These are phyloP conservation scores for Pyrocoelia pectoralis DNA, from an alignment of 2,888 invertebrate species.

Conservation along the genomic window DNA sequence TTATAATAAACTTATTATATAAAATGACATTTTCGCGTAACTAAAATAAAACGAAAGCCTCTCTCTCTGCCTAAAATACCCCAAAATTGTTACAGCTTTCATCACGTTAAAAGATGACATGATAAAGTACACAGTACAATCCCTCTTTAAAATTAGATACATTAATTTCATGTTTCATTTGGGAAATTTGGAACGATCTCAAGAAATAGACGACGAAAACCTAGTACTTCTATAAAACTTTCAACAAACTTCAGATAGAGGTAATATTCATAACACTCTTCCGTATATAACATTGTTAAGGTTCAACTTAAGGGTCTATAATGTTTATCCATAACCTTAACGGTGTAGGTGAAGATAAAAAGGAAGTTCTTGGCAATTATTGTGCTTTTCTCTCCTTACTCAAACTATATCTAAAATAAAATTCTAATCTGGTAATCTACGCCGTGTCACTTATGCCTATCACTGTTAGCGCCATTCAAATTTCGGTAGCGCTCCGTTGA, in stretches of 20 bases:
- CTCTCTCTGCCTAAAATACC: too few relatives aligned
- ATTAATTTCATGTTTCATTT: too few relatives aligned
- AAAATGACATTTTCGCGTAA: not conserved
- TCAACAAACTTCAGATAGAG: not conserved
- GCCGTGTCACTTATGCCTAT: too few relatives aligned
- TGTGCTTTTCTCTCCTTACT: too few relatives aligned
- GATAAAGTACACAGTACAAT: too few relatives aligned
- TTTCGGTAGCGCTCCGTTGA: too few relatives aligned
- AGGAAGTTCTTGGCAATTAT: not conserved
- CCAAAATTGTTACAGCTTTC: not conserved
- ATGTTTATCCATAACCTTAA: not conserved
- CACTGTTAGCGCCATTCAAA: too few relatives aligned
- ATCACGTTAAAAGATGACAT: not conserved
- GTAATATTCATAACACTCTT: constrained; percentile 1
- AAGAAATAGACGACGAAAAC: too few relatives aligned
- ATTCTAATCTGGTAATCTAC: not conserved
- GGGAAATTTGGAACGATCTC: too few relatives aligned
- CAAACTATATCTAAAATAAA: not conserved
- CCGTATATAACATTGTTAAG: not conserved
- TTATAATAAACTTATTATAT: not conserved
- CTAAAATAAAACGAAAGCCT: too few relatives aligned
- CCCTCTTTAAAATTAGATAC: too few relatives aligned
- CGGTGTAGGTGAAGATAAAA: not conserved
- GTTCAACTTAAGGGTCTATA: not conserved
- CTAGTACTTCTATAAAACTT: not conserved